These are phyloP conservation scores for Saccostrea echinata DNA, from an alignment of 1,140 invertebrate species.

Conservation along the genomic window DNA sequence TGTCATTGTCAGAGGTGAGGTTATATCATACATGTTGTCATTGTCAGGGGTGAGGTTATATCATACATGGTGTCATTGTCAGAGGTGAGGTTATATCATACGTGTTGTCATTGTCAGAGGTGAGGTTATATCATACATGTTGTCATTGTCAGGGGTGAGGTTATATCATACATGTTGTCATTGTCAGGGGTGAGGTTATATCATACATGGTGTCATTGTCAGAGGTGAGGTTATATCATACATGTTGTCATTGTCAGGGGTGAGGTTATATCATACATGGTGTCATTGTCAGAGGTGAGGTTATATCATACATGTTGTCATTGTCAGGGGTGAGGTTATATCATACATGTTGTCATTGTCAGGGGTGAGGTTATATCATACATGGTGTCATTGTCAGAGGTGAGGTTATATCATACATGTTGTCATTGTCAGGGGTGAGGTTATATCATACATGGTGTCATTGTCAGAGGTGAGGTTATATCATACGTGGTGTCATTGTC, in stretches of 20 bases:
- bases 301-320: constrained; percentile 49
- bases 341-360: constrained; percentile 46
- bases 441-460: constrained; percentile 50
- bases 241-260: constrained; percentile 44
- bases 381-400: constrained; percentile 45
- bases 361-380: too few species aligned
- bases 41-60: too few species aligned
- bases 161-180: constrained; percentile 49
- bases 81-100: too few species aligned
- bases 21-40: constrained; percentile 49
- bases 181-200: too few species aligned
- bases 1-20: constrained; percentile 47
- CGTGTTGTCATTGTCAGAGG: constrained; percentile 45
- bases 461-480: too few species aligned
- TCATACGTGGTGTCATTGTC: constrained; percentile 46
- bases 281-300: constrained; percentile 47
- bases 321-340: too few species aligned
- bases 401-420: too few species aligned
- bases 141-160: constrained; percentile 45
- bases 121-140: too few species aligned
- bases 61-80: constrained; percentile 47
- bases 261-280: too few species aligned
- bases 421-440: constrained; percentile 45
- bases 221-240: too few species aligned
- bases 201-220: constrained; percentile 47